Evolutionary conservation across 1,140 invertebrate species (phyloP).

Genomic region (Tetraneura akinire): DNA sequence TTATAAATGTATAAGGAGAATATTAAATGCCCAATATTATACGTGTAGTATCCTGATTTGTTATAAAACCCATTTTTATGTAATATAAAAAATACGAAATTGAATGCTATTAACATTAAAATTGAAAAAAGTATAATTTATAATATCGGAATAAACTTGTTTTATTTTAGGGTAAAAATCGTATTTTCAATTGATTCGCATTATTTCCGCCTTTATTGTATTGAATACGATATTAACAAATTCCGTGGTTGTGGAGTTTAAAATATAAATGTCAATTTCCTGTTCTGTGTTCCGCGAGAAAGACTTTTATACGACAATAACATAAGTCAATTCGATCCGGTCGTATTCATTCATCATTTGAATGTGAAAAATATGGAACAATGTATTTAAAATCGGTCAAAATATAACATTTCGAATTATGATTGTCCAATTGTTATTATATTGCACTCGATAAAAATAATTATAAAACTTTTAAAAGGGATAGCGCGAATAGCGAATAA

Average conservation of each 20-base stretch:
- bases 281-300: constrained; percentile 30
- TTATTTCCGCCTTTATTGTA: constrained; percentile 3
- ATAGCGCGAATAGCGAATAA: neutral
- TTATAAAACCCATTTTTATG: no score
- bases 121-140: constrained; percentile 1
- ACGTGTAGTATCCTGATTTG: no score
- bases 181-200: neutral
- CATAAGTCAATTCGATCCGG: constrained; percentile 39
- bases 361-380: constrained; percentile 41
- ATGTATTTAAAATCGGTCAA: constrained; percentile 46
- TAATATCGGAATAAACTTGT: neutral
- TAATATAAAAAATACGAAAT: no score
- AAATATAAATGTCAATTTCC: constrained; percentile 42
- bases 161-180: constrained; percentile 35
- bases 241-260: constrained; percentile 46
- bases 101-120: no score
- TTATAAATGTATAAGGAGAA: no score
- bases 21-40: no score
- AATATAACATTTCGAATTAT: constrained; percentile 42
- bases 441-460: constrained; percentile 27
- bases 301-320: constrained; percentile 6
- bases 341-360: constrained; percentile 44
- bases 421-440: constrained; percentile 49
- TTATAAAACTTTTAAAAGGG: constrained; percentile 43
- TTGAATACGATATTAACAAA: neutral